Evolutionary conservation across 1,140 invertebrate genomes (phyloP), one percentile per base, ranked within the genome.

Genomic region (Helicoverpa zea): DNA sequence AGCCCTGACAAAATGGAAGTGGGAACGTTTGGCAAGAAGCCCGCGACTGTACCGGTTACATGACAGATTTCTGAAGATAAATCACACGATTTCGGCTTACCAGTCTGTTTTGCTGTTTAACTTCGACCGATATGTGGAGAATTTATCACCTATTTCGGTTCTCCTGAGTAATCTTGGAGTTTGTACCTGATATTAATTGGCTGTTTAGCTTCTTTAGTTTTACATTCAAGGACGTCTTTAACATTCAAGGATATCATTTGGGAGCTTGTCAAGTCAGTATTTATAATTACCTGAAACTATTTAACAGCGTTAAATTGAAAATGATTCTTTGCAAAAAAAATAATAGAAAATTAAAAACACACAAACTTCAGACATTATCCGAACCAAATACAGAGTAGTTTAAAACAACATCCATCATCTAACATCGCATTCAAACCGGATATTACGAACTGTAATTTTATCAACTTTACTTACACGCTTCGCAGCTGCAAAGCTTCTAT

Each of bases 21-120:
- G 68, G 23, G 72, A 79, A 54, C 35, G 72, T n/a, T 82, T 82
- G 81, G 81, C 81, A 18, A 35, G 4, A 43, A 30, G 81, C 81
- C 81, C 56, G 61, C 59, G 66, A 72, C 70, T 43, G 72, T 64
- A 61, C 78, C 23, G 51, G 30, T 47, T 79, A 79, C 77, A 82
- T 82, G 81, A 82, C 81, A 79, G 76, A 79, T 82, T 75, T 79
- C 81, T 75, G 29, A 74, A 64, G 76, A 82, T 79, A 80, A 58
- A 80, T 78, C 64, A 80, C 66, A 49, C 47, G 35, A 76, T 83
- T 78, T 77, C 72, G 54, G 54, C 56, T 23, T 70, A 51, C 49
- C 3, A 52, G 43, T 4, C 13, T 23, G 14, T 59, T 10, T 61
- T 47, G 56, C 16, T 58, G 49, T 61, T 59, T 59, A 3, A 23